A percentile compares a stretch with the other conserved stretches of the same genome.
phyloP scores from a whole-genome alignment of 2,797 vertebrate genomes.

The Dipus sagitta region DNA sequence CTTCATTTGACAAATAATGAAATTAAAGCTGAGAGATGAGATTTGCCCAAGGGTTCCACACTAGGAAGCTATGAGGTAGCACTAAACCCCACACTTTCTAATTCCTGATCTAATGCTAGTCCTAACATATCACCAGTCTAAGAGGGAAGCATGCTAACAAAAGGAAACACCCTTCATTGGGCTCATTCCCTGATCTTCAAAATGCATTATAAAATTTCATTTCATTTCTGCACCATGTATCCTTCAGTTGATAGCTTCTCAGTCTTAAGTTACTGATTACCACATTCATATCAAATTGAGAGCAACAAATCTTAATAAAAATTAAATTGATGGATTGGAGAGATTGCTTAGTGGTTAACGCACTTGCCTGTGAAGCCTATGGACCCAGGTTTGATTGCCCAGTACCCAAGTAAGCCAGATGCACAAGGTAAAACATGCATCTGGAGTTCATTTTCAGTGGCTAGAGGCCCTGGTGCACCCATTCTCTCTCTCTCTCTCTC shows the following conservation, averaged over 20 bases:
- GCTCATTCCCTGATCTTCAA: neutral
- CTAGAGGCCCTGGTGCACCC: too few species aligned
- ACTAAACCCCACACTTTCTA: neutral
- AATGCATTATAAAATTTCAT: neutral
- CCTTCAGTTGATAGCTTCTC: neutral
- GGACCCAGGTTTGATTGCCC: too few species aligned
- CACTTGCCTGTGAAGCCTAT: too few species aligned
- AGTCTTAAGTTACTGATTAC: neutral
- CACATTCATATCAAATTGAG: neutral
- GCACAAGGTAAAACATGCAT: too few species aligned
- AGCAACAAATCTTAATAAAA: neutral
- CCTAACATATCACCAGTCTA: neutral
- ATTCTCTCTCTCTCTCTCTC: too few species aligned
- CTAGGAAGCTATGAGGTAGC: neutral
- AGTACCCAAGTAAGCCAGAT: too few species aligned
- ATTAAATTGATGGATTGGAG: too few species aligned
- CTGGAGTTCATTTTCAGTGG: too few species aligned
- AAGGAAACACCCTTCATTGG: conserved; percentile 18
- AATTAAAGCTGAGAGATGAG: neutral
- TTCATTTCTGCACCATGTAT: neutral
- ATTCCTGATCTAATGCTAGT: neutral
- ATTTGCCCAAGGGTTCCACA: neutral
- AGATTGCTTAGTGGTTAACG: too few species aligned
- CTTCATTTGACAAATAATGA: conserved; percentile 32
- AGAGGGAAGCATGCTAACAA: neutral